phyloP scores from a whole-genome alignment of 2,888 invertebrate species.

The Drosophila monieri region DNA sequence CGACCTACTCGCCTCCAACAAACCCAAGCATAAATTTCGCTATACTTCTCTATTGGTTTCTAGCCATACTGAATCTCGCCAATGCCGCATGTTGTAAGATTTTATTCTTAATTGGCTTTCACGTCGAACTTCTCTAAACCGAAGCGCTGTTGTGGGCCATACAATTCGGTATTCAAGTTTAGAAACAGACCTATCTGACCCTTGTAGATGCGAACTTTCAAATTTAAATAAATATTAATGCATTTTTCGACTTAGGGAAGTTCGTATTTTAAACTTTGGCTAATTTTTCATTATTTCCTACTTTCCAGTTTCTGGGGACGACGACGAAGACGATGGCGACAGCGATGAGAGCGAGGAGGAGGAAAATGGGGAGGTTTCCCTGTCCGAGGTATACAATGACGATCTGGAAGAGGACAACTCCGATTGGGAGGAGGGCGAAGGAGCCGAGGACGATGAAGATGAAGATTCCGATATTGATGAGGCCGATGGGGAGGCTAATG shows the following conservation, averaged over 20 bases:
- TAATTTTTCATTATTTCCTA: slow-evolving; percentile 58
- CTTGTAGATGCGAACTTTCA: not conserved
- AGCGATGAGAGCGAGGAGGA: slow-evolving; percentile 1
- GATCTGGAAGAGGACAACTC: slow-evolving; percentile 87
- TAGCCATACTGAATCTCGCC: slow-evolving; percentile 83
- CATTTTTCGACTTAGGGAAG: slow-evolving; percentile 26
- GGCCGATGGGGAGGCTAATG: slow-evolving; percentile 83
- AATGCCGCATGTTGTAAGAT: slow-evolving; percentile 83
- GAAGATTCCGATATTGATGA: slow-evolving; percentile 85
- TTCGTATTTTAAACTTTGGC: slow-evolving; percentile 5
- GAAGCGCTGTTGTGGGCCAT: not conserved
- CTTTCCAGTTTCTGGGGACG: slow-evolving; percentile 71
- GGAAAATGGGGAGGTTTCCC: slow-evolving; percentile 84
- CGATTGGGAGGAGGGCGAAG: slow-evolving; percentile 87
- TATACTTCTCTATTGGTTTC: slow-evolving; percentile 82
- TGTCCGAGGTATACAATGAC: slow-evolving; percentile 84
- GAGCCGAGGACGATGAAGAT: slow-evolving; percentile 85
- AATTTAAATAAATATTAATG: not conserved
- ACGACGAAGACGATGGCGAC: slow-evolving; percentile 77
- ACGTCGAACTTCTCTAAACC: slow-evolving; percentile 28
- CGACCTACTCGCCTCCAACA: slow-evolving; percentile 21
- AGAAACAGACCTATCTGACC: not conserved
- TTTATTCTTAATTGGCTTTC: slow-evolving; percentile 47
- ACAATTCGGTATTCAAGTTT: too few species aligned
- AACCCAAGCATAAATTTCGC: slow-evolving; percentile 70